Evolutionary conservation across 2,888 invertebrate genomes (phyloP), one percentile per base, ranked within the genome.

Genomic region (Melinaea marsaeus): DNA sequence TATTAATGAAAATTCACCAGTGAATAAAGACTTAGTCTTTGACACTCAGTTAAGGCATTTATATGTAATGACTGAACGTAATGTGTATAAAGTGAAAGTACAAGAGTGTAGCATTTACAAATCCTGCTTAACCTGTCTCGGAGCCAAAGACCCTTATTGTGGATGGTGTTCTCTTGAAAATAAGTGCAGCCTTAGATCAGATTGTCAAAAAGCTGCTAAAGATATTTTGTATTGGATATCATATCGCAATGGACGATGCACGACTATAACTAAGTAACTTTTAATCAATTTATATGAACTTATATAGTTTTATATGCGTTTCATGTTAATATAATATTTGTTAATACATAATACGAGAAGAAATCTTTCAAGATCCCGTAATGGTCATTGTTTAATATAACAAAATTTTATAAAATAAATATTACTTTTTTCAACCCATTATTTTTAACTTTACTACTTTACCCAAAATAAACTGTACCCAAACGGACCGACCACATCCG

Each of bases 101-200:
- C 97, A 97, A 85, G 97, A 98, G 88, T 98, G 98, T 88, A 95
- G 95, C 76, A 95, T 96, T 64, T 97, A 97, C 88, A 94, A 94
- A 84, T 96, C 96, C 64, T 98, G 98, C 85, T 94, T 95, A 86
- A 96, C 96, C 77, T 98, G 98, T 86, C 93, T 98, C 70, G 96
- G 96, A 75, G 97, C 97, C 70, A 96, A 96, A 84, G 98, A 98
- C 92, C 98, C 98, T 0, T 98, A 98, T 84, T 99, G 98, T 86
- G 98, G 98, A 67, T 98, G 98, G 98, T 98, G 98, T 91, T 97
- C 97, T 47, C 90, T 98, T 73, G 98, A 98, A 88, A 98, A 98
- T 89, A 98, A 97, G 93, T 99, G 99, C 87, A 98, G 97, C 76
- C 91, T 98, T 65, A 93, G 97, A 69, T 96, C 96, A 61, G 97